Evolutionary conservation across 2,113 vertebrate species (phyloP).

Genomic region (Halcyon malimbica): DNA sequence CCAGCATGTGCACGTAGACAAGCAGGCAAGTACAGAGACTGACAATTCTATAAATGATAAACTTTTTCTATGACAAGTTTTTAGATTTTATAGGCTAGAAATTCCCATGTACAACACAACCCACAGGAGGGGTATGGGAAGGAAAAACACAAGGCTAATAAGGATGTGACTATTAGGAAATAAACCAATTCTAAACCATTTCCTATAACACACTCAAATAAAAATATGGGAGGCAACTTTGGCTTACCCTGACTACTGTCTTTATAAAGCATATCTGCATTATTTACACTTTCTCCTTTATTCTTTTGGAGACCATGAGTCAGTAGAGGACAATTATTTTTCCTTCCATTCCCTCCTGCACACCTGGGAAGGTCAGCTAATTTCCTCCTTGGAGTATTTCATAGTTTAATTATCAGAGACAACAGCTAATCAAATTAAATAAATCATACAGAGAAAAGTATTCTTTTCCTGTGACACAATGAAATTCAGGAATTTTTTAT

Average conservation of each 20-base stretch:
- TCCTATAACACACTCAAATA: conserved; percentile 51
- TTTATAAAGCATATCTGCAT: not conserved
- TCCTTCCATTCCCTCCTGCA: not conserved
- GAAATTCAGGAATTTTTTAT: not conserved
- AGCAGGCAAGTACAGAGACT: not conserved
- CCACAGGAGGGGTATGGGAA: conserved; percentile 19
- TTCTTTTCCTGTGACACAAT: not conserved
- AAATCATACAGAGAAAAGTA: not conserved
- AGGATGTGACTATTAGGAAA: conserved; percentile 63
- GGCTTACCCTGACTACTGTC: not conserved
- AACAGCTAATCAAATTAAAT: not conserved
- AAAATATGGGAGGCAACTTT: conserved; percentile 57
- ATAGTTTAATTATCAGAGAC: not conserved
- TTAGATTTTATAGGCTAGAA: not conserved
- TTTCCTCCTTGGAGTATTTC: not conserved
- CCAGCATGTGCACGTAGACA: rapidly evolving
- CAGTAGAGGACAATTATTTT: conserved; percentile 1
- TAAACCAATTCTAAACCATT: conserved; percentile 57
- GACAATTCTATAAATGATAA: not conserved
- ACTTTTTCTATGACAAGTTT: not conserved
- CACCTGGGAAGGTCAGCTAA: not conserved
- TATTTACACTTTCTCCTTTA: not conserved
- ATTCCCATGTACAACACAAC: not conserved
- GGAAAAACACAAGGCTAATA: conserved; percentile 29
- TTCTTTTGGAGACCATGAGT: not conserved